Base-by-base conservation (phyloP, 2,888 invertebrate genomes). In the Melipona bicolor region DNA sequence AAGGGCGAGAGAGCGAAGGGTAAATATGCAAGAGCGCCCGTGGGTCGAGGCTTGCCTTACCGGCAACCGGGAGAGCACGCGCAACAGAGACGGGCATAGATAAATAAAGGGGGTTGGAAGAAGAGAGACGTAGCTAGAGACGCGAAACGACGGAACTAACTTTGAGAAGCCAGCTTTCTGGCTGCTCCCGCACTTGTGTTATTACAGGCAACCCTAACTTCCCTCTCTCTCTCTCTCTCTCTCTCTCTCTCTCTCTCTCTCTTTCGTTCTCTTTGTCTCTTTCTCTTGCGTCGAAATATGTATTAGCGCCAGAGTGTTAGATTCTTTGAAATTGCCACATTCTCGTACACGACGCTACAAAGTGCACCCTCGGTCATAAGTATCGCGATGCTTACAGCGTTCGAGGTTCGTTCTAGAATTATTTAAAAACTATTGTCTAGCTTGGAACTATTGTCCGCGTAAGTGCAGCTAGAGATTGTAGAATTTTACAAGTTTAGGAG, bases 1-100 rank as follows among this genome's bases (percentile, higher is more conserved):
- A 86, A 72, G 84, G 79, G 79, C 79, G 79, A 75, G 78, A 81
- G 75, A 64, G 87, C 83, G 86, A 80, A 87, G 88, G 86, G 86
- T 89, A 89, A 90, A 90, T 90, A 90, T 90, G 90, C 90, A 85
- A 89, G 89, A 79, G 85, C 81, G 19, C 65, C 86, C 82, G 56
- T 59, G 67, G 62, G 49, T 9, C 43, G 43, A 43, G 43, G 9
- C 19, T 71, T 24, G 74, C 56, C 56, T 56, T 15, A n/a, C n/a
- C 56, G 54, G 27, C 15, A 19, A 36, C 32, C 32, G 32, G 32
- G 56, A n/a, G 19, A 43, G 49, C 24, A 3, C 11, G 43, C 4
- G 71, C 24, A 24, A 43, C 43, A 21, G 49, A 62, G 61, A 65
- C 15, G n/a, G 15, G 15, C 43, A n/a, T 15, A n/a, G 65, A 72